A percentile compares a stretch with the other conserved stretches of the same genome.
Evolutionary conservation across 2,797 vertebrate species (phyloP).

Genomic region (Rhinogobio ventralis): DNA sequence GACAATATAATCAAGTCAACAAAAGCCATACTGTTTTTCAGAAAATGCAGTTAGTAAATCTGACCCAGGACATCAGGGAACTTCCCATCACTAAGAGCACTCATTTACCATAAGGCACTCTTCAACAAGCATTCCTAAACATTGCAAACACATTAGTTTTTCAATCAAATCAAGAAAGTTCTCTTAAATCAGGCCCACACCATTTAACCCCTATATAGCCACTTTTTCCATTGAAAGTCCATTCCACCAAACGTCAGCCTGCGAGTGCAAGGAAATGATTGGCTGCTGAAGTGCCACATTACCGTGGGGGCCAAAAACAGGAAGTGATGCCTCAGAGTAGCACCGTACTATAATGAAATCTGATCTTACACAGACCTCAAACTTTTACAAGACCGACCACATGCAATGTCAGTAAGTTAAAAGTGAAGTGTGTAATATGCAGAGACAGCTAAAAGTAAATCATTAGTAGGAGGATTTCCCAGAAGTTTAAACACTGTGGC

Average conservation of each 20-base stretch:
- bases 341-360: background rate
- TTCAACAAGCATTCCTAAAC: constrained; percentile 7
- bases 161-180: constrained; percentile 50
- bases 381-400: background rate
- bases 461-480: constrained; percentile 28
- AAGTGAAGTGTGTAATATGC: constrained; percentile 30
- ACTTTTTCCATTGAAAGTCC: background rate
- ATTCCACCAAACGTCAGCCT: background rate
- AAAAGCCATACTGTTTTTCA: constrained; percentile 25
- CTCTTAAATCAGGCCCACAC: constrained; percentile 12
- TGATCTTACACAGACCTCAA: background rate
- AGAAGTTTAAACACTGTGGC: background rate
- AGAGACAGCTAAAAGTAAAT: constrained; percentile 15
- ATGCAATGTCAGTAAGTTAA: background rate
- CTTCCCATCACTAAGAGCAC: background rate
- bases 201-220: background rate
- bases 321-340: constrained; percentile 25
- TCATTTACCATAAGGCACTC: constrained; percentile 6
- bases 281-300: constrained; percentile 44
- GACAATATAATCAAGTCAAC: constrained; percentile 10
- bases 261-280: constrained; percentile 23
- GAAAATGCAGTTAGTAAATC: background rate
- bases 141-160: constrained; percentile 20
- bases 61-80: constrained; percentile 8
- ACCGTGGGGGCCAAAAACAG: background rate